These are phyloP conservation scores for Telmatochromis sp. DNA, from an alignment of 2,113 vertebrate genomes.

Conservation along the genomic window DNA sequence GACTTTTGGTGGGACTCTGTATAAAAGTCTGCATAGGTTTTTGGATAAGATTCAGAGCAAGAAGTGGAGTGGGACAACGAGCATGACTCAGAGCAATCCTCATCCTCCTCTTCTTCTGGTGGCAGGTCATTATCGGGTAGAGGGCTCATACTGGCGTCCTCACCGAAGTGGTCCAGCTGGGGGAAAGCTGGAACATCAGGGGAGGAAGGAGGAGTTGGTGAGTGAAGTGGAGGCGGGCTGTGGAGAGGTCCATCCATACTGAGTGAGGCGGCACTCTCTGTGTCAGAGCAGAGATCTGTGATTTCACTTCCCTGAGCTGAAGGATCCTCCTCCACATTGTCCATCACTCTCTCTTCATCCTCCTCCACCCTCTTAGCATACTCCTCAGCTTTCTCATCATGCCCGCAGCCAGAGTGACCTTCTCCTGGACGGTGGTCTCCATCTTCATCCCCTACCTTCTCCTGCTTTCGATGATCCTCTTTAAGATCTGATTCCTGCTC, in stretches of 20 bases:
- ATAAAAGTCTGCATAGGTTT: slow-evolving; percentile 60
- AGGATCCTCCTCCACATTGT: slow-evolving; percentile 4
- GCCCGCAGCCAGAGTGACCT: neutral
- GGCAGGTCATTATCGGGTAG: slow-evolving; percentile 40
- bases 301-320: slow-evolving; percentile 42
- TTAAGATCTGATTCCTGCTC: neutral
- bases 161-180: slow-evolving; percentile 53
- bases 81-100: slow-evolving; percentile 44
- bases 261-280: slow-evolving; percentile 63
- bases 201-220: slow-evolving; percentile 59
- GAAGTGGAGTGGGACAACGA: slow-evolving; percentile 33
- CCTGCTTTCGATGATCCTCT: neutral
- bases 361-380: slow-evolving; percentile 6
- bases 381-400: neutral
- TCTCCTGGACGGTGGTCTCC: neutral
- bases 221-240: slow-evolving; percentile 60
- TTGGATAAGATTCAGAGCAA: slow-evolving; percentile 33
- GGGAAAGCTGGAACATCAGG: slow-evolving; percentile 44
- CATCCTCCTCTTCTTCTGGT: slow-evolving; percentile 45
- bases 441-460: neutral
- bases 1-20: slow-evolving; percentile 51
- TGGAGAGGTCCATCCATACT: slow-evolving; percentile 70
- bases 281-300: slow-evolving; percentile 56
- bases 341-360: slow-evolving; percentile 1
- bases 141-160: slow-evolving; percentile 50